Evolutionary conservation across 2,797 vertebrate species (phyloP).

Genomic region (Molossus molossus): DNA sequence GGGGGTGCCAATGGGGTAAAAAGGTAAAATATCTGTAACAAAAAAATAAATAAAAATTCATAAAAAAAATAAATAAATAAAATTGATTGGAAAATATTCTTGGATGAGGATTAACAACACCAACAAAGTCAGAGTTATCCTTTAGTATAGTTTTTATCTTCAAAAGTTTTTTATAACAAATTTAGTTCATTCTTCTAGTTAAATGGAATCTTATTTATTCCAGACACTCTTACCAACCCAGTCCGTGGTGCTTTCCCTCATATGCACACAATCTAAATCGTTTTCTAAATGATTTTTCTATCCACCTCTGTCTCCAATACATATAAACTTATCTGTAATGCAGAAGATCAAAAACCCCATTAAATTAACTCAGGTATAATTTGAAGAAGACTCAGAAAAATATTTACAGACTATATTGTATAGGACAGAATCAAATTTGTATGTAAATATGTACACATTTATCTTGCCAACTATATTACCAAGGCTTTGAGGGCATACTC

Average conservation of each 20-base stretch:
- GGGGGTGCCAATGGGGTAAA: too few species aligned
- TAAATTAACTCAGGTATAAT: not conserved
- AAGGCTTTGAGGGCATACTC: not conserved
- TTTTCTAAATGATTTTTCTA: not conserved
- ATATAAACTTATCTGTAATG: not conserved
- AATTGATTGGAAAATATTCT: too few species aligned
- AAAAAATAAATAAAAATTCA: too few species aligned
- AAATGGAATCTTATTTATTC: not conserved
- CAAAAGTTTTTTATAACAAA: conserved; percentile 2
- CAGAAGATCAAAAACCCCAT: not conserved
- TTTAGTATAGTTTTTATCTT: not conserved
- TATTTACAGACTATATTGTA: not conserved
- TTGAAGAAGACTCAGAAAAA: not conserved
- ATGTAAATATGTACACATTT: not conserved
- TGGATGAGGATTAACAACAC: too few species aligned
- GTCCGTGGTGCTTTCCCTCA: not conserved
- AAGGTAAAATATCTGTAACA: too few species aligned
- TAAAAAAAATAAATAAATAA: too few species aligned
- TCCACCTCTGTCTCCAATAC: not conserved
- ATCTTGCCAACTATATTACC: not conserved
- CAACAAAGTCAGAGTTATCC: not conserved
- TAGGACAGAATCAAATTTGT: not conserved
- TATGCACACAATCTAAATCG: not conserved
- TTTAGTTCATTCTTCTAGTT: not conserved
- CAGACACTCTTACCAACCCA: not conserved